Base-by-base conservation (phyloP, 2,797 vertebrate species). In the Oophaga sylvatica region DNA sequence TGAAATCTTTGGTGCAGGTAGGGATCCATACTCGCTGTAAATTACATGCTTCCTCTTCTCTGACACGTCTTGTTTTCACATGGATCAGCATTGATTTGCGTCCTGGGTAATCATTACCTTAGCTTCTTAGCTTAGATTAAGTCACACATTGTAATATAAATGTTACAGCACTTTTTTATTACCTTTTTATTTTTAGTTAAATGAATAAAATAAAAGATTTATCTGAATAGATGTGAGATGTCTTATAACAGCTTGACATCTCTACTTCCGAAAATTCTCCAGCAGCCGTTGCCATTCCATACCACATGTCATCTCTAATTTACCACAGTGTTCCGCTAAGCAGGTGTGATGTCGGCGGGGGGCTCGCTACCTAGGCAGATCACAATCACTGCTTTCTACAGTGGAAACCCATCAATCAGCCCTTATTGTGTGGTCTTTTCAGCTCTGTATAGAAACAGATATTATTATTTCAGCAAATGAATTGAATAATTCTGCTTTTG, bases 401-500 rank as follows among this genome's bases (percentile, higher is more conserved):
- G 85, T 62, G 29, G 62, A 35, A 75, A 76, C 19, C 31, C 76
- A 70, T 80, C 78, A 73, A 8, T 29, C 45, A 22, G 56, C 22
- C 20, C 31, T 29, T 77, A 48, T 41, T 26, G 81, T 73, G 56
- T 75, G 31, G 68, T 53, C n/a, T 63, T 71, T 31, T 81, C 35
- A 63, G 63, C 17, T 5, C n/a, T 45, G n/a, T 60, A 68, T 26
- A 81, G 80, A 71, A 45, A 71, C 22, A 45, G 53, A 65, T 67
- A 85, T 85, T 85, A 71, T 68, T 29, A 13, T 59, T 81, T 71
- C 73, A 80, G 56, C 17, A 60, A 48, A 84, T 75, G 22, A 45
- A 86, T 20, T 83, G 67, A 59, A 77, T 87, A 22, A 19, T 62
- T 80, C 76, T 13, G 41, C 70, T 35, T 80, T 85, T 63, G n/a